A percentile compares a stretch with the other conserved stretches of the same genome.
These are phyloP conservation scores for Cyanocitta stelleri DNA, from an alignment of 2,113 vertebrate genomes.

Conservation along the genomic window DNA sequence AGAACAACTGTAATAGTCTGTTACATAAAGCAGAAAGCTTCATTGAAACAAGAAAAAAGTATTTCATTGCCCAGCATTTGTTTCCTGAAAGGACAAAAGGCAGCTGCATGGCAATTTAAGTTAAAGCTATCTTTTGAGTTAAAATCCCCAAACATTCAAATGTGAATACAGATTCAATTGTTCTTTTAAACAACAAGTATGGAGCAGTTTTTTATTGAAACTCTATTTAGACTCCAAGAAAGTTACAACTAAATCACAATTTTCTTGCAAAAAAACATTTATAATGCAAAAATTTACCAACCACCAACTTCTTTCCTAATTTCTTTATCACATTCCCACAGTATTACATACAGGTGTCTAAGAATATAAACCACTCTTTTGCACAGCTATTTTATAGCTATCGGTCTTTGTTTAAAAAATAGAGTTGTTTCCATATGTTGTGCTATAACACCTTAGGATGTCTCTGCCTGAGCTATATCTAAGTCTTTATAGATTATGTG, in stretches of 20 bases:
- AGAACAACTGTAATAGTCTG: neutral
- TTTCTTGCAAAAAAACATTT: neutral
- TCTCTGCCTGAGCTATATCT: neutral
- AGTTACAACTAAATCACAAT: neutral
- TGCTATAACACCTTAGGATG: neutral
- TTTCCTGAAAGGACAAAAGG: neutral
- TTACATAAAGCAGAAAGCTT: neutral
- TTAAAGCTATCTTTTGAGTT: neutral
- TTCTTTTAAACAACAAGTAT: neutral
- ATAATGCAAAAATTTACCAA: neutral
- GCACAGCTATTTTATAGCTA: neutral
- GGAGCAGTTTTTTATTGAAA: neutral
- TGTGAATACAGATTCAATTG: neutral
- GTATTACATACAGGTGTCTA: conserved; percentile 19
- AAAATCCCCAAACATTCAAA: neutral
- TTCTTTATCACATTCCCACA: conserved; percentile 20
- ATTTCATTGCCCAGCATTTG: neutral
- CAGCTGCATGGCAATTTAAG: neutral
- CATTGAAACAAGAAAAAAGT: neutral
- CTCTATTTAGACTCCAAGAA: neutral
- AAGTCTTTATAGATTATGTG: neutral
- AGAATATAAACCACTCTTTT: neutral
- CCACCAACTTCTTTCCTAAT: neutral
- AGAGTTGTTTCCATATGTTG: conserved; percentile 16
- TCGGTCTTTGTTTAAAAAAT: neutral